Evolutionary conservation across 2,888 invertebrate species (phyloP).

Genomic region (Isoperla grammatica): DNA sequence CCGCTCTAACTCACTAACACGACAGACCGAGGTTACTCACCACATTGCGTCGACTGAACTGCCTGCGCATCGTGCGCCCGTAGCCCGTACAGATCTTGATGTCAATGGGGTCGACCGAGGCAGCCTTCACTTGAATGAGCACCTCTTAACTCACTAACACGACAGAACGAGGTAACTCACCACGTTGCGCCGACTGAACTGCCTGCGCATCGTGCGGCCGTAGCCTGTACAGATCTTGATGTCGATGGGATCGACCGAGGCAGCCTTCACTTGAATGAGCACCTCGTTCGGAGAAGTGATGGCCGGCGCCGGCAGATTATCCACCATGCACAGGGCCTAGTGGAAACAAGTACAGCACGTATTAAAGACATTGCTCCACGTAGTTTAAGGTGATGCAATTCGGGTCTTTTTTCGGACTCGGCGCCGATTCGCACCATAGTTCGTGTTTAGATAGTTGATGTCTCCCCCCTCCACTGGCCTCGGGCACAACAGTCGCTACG

Average conservation of each 20-base stretch:
- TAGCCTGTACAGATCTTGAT: conserved; percentile 56
- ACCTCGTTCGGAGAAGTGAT: conserved; percentile 51
- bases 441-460: too few species aligned
- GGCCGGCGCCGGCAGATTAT: conserved; percentile 49
- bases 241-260: conserved; percentile 54
- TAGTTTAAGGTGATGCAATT: too few species aligned
- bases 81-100: conserved; percentile 56
- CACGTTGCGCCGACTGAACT: conserved; percentile 39
- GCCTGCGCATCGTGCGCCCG: conserved; percentile 44
- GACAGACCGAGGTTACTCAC: too few species aligned
- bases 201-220: conserved; percentile 44
- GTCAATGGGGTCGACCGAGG: conserved; percentile 54
- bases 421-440: too few species aligned
- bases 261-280: conserved; percentile 56
- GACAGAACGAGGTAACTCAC: too few species aligned
- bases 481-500: too few species aligned
- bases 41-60: conserved; percentile 39
- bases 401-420: too few species aligned
- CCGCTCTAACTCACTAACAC: too few species aligned
- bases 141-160: too few species aligned
- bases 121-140: conserved; percentile 56
- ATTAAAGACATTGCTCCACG: background rate
- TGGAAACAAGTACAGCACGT: conserved; percentile 28
- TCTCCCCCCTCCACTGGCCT: too few species aligned
- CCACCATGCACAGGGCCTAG: conserved; percentile 50